Evolutionary conservation across 2,797 vertebrate genomes (phyloP), one percentile per base, ranked within the genome.

Genomic region (Premnoplex brunnescens): DNA sequence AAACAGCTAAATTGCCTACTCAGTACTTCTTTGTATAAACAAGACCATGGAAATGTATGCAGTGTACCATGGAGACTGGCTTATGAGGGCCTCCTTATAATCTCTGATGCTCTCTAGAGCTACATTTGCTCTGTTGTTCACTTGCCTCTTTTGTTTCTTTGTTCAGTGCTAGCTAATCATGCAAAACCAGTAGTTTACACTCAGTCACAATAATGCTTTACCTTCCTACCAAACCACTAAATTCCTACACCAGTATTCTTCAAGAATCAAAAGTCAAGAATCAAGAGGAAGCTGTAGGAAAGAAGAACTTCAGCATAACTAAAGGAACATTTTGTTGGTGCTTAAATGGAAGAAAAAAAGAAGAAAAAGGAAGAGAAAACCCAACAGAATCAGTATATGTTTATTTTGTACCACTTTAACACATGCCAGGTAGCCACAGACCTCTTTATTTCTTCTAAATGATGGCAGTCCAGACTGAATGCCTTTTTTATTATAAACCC

Each of bases 21-120:
- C 95, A 88, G 51, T 84, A 75, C 43, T 92, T 93, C 89, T 92
- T 73, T 86, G 88, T 82, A 93, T 71, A 95, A 96, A 90, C 88
- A 95, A 91, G 92, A 52, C 74, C 60, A 86, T 91, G 79, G 93
- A 95, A 96, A 94, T 92, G 74, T 85, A 95, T 7, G 2, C 69
- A 17, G 67, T 60, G 88, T 94, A 82, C 93, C 91, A 73, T 71
- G 83, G 87, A 96, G 92, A 96, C 89, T 52, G 44, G 55, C 20
- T 93, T 44, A 43, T 60, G 80, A 90, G 76, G 94, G 88, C 88
- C 85, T 94, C 44, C 83, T 76, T 76, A 67, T 41, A 91, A 60
- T 60, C 66, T 86, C 79, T 85, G 81, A 89, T 0, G 0, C 26
- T 93, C 71, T 86, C 69, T 60, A 41, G 19, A 46, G 80, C 67